These are phyloP conservation scores for Cairina moschata DNA, from an alignment of 2,113 vertebrate species.

Conservation along the genomic window DNA sequence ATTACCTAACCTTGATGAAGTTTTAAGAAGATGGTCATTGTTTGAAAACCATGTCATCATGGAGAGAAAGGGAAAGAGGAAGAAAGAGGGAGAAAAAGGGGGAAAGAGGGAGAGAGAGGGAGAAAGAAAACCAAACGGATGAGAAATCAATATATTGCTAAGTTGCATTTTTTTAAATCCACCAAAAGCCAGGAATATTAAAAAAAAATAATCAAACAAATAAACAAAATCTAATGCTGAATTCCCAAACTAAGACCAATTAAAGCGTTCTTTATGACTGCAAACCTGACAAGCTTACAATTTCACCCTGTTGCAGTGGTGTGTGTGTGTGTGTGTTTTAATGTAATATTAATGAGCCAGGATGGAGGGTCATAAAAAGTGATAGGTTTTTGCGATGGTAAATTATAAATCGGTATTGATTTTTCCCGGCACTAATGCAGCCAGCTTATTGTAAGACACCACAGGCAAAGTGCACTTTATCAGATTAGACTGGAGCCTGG, in stretches of 20 bases:
- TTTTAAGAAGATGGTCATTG: background rate
- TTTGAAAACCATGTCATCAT: background rate
- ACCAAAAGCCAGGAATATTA: conserved; percentile 31
- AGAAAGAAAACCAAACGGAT: background rate
- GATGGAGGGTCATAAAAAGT: conserved; percentile 98
- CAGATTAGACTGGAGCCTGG: conserved; percentile 89
- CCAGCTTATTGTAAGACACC: conserved; percentile 89
- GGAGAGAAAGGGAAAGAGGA: background rate
- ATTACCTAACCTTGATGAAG: background rate
- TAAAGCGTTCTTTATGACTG: conserved; percentile 81
- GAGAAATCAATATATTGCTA: conserved; percentile 14
- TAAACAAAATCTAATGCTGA: conserved; percentile 71
- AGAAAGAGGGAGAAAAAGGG: background rate
- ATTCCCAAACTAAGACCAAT: conserved; percentile 83
- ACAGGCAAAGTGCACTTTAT: conserved; percentile 92
- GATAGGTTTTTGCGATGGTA: conserved; percentile 96
- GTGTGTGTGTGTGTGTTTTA: conserved; percentile 83
- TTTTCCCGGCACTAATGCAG: conserved; percentile 90
- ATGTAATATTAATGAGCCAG: conserved; percentile 99
- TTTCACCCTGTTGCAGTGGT: conserved; percentile 80
- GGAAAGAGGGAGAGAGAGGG: background rate
- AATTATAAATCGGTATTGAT: conserved; percentile 99
- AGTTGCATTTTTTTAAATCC: conserved; percentile 42
- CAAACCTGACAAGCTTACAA: conserved; percentile 81
- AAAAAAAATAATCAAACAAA: conserved; percentile 40